Evolutionary conservation across 2,888 invertebrate genomes (phyloP), one percentile per base, ranked within the genome.

Genomic region (Pemphredon lugubris): DNA sequence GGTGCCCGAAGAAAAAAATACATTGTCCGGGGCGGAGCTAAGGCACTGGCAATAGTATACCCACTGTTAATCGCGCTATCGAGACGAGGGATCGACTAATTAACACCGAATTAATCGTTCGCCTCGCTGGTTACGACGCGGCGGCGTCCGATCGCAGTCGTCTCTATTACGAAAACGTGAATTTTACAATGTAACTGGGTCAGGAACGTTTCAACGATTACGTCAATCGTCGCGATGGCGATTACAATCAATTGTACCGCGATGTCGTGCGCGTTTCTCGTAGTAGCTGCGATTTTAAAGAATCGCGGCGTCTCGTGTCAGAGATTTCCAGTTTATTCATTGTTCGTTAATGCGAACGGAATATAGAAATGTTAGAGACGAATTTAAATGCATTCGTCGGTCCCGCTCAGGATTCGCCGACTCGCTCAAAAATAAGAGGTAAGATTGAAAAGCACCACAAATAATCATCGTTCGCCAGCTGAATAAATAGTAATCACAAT

Each of bases 31-130:
- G 75, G 73, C 69, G 74, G 71, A 57, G 77, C 66, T 59, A 76
- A 67, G 69, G 61, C 55, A 58, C 55, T 57, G 61, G 47, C 66
- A 73, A 55, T 53, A 60, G 73, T 60, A 77, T 60, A 45, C n/a
- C 64, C 67, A 58, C 59, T 34, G 77, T 77, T 77, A 73, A 79
- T 73, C 76, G 68, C 77, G 65, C 63, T 79, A 81, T 83, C 76
- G 54, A 66, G 59, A 18, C 32, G 39, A 59, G 39, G 60, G 68
- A 79, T 81, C 75, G 65, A 73, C 74, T 81, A 83, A 83, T 81
- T 82, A 80, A 73, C 76, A 66, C 63, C 37, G 34, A 65, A 60
- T 54, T 83, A 79, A 83, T 76, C 61, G 75, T 53, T 59, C 47
- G 48, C 58, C 42, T 42, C 50, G 51, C 51, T 20, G 39, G 18